phyloP scores from a whole-genome alignment of 2,888 invertebrate genomes.

The Hetaerina titia region DNA sequence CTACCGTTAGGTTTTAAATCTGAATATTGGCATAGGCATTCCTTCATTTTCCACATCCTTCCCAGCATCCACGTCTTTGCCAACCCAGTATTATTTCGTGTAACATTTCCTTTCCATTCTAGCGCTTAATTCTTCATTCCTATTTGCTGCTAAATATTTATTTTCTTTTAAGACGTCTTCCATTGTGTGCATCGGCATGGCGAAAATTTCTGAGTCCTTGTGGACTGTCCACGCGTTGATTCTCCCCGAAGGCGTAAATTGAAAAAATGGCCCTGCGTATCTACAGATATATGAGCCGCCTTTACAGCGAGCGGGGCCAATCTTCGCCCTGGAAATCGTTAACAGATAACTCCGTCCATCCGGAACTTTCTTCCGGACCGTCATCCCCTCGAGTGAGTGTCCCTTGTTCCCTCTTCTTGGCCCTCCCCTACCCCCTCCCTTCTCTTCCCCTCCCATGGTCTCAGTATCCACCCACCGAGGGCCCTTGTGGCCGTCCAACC shows the following conservation, averaged over 20 bases:
- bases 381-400: neutral
- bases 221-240: neutral
- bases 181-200: neutral
- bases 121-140: no score
- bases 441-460: no score
- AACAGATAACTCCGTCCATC: constrained; percentile 10
- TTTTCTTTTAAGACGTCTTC: neutral
- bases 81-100: no score
- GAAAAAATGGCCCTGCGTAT: neutral
- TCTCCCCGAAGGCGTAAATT: neutral
- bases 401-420: neutral
- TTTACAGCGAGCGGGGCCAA: neutral
- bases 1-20: no score
- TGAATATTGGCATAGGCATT: no score
- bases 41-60: no score
- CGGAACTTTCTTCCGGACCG: constrained; percentile 11
- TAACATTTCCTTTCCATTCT: no score
- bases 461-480: no score
- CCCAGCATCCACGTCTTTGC: no score
- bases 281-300: neutral
- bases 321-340: constrained; percentile 3
- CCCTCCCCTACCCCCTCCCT: neutral
- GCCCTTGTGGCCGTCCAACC: no score
- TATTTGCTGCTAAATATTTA: no score
- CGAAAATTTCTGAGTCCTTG: neutral